phyloP scores from a whole-genome alignment of 2,888 invertebrate species.

The Mycogona germanica region DNA sequence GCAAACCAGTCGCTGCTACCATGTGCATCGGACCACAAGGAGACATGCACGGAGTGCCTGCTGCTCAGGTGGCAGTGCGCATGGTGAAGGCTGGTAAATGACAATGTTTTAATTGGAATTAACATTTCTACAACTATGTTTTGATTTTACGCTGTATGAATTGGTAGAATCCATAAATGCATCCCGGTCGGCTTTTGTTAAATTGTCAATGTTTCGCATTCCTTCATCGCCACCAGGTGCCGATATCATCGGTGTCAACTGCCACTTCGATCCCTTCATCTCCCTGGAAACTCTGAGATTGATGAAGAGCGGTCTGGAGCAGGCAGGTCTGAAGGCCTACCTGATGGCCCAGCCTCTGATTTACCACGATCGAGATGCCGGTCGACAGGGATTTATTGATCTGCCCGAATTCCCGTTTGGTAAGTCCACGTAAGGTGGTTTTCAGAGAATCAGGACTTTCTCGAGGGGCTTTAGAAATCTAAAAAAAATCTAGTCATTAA shows the following conservation, averaged over 20 bases:
- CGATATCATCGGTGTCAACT: constrained; percentile 34
- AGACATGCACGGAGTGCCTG: constrained; percentile 31
- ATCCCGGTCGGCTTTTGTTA: too few relatives aligned
- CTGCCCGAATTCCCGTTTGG: constrained; percentile 37
- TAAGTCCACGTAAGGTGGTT: too few relatives aligned
- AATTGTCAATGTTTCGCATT: neutral
- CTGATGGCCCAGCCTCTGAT: constrained; percentile 33
- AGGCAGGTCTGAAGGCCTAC: constrained; percentile 29
- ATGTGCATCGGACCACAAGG: constrained; percentile 37
- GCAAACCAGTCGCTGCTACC: constrained; percentile 32
- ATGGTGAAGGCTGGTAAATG: constrained; percentile 34
- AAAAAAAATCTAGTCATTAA: too few relatives aligned
- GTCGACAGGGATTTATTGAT: constrained; percentile 36
- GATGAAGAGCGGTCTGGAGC: constrained; percentile 33
- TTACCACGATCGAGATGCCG: constrained; percentile 32
- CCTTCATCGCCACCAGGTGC: constrained; percentile 29
- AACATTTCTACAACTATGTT: neutral
- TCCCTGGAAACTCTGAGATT: constrained; percentile 28
- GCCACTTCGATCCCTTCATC: constrained; percentile 34
- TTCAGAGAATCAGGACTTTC: too few relatives aligned
- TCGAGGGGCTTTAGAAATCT: too few relatives aligned
- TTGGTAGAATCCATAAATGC: too few relatives aligned
- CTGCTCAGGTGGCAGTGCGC: constrained; percentile 33
- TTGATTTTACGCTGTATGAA: too few relatives aligned
- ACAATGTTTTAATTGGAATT: constrained; percentile 8